Evolutionary conservation across 1,140 invertebrate genomes (phyloP).

Genomic region (Bombus terrestris): DNA sequence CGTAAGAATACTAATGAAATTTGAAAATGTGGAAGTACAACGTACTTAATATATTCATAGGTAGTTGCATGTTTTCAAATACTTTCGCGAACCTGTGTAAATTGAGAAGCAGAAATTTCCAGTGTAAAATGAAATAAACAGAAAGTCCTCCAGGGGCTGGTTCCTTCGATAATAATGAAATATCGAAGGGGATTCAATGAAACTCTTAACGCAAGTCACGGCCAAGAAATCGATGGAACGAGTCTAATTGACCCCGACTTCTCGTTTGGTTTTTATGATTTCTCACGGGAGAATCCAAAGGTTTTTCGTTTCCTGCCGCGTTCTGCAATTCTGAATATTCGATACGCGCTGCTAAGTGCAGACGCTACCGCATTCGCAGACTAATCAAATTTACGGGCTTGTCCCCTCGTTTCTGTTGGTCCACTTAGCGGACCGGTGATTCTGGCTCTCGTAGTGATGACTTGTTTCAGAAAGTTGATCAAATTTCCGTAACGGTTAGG

Average conservation of each 20-base stretch:
- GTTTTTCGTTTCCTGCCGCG: neutral
- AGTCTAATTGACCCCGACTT: constrained; percentile 21
- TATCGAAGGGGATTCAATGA: neutral
- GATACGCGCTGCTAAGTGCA: constrained; percentile 52
- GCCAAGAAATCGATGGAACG: constrained; percentile 8
- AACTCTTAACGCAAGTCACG: neutral
- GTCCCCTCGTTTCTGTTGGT: constrained; percentile 67
- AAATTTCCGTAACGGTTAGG: constrained; percentile 15
- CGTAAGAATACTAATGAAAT: no score
- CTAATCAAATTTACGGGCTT: constrained; percentile 77
- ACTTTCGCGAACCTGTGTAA: no score
- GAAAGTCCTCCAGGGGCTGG: neutral
- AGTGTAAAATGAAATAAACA: no score
- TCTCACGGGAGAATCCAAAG: constrained; percentile 1
- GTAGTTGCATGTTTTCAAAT: no score
- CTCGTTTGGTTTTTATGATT: neutral
- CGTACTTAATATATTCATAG: no score
- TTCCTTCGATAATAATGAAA: no score
- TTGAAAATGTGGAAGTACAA: no score
- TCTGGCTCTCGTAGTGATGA: constrained; percentile 15
- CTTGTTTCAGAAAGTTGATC: constrained; percentile 40
- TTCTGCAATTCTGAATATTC: constrained; percentile 40
- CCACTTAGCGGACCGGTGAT: constrained; percentile 68
- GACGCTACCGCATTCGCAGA: constrained; percentile 69
- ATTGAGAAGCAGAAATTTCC: no score